Evolutionary conservation across 2,113 vertebrate genomes (phyloP), one percentile per base, ranked within the genome.

Genomic region (Pipra filicauda): DNA sequence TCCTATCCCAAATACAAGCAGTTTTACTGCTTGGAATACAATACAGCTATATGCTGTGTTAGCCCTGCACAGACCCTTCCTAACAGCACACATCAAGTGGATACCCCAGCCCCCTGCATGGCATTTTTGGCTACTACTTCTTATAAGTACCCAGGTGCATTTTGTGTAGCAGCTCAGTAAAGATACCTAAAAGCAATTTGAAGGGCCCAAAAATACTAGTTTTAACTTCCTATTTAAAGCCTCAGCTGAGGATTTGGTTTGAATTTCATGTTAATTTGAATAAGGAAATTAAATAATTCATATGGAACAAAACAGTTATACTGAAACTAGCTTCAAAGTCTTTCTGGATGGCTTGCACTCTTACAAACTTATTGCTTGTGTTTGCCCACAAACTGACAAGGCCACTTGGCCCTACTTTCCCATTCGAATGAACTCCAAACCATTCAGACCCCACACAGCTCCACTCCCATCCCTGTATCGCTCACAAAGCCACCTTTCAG

Each of bases 71-170:
- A 79, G n/a, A 61, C 8, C 9, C 16, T 51, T 46, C 46, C 43
- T 27, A n/a, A 16, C 18, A 74, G 15, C 0, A 13, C 52, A 37
- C 30, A 23, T 10, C 41, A 21, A 43, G 35, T 8, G 41, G 41
- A 9, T 10, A 27, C 37, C 27, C 31, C 21, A 61, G 35, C 17
- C 18, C 10, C 18, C 26, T 52, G 15, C 21, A 12, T 18, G 17
- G 13, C 20, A 41, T n/a, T 84, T 86, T 61, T 27, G 37, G 30
- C 55, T 52, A 7, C 30, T 59, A 3, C 15, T 39, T 13, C 41
- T 35, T 59, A 0, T 2, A 61, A 65, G 19, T 8, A 27, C 5
- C 16, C 22, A 0, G 0, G 13, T 8, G 30, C 4, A 27, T 28
- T 61, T 67, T 30, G 33, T 30, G 20, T 6, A 35, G 55, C 5